A percentile compares a stretch with the other conserved stretches of the same genome.
phyloP scores from a whole-genome alignment of 1,140 invertebrate genomes.

The Drosophila chauvacae region DNA sequence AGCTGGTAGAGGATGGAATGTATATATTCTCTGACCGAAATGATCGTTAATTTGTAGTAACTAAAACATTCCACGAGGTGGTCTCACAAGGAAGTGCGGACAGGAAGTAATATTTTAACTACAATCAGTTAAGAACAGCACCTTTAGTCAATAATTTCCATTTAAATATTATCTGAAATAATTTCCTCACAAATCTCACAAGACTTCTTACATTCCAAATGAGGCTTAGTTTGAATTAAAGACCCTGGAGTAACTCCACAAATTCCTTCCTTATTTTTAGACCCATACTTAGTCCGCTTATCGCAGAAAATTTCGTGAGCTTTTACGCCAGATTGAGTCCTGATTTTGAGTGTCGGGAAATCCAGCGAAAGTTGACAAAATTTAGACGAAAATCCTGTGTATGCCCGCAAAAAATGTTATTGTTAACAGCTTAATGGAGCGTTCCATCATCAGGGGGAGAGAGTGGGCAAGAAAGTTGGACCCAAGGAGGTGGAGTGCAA shows the following conservation, averaged over 20 bases:
- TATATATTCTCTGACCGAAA: conserved; percentile 20
- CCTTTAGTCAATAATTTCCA: neutral
- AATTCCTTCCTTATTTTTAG: neutral
- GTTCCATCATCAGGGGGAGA: conserved; percentile 56
- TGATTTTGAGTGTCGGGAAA: conserved; percentile 42
- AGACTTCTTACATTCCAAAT: neutral
- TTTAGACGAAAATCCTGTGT: conserved; percentile 33
- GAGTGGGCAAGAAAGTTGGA: conserved; percentile 16
- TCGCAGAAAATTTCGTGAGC: conserved; percentile 16
- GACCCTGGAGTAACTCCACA: neutral
- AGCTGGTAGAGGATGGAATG: conserved; percentile 30
- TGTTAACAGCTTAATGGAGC: conserved; percentile 81
- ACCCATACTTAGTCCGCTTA: conserved; percentile 28
- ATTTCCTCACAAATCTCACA: neutral
- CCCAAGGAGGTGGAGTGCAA: neutral
- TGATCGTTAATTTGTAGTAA: conserved; percentile 45
- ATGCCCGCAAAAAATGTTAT: conserved; percentile 60
- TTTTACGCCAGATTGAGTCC: conserved; percentile 36
- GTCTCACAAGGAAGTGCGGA: conserved; percentile 7
- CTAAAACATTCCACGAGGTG: conserved; percentile 35
- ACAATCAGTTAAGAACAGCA: neutral
- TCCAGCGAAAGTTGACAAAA: conserved; percentile 45
- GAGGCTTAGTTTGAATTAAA: conserved; percentile 6
- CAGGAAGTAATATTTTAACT: conserved; percentile 5
- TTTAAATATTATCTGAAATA: neutral